Evolutionary conservation across 2,888 invertebrate species (phyloP), one percentile per base, ranked within the genome.

Genomic region (Megastigmus dorsalis): DNA sequence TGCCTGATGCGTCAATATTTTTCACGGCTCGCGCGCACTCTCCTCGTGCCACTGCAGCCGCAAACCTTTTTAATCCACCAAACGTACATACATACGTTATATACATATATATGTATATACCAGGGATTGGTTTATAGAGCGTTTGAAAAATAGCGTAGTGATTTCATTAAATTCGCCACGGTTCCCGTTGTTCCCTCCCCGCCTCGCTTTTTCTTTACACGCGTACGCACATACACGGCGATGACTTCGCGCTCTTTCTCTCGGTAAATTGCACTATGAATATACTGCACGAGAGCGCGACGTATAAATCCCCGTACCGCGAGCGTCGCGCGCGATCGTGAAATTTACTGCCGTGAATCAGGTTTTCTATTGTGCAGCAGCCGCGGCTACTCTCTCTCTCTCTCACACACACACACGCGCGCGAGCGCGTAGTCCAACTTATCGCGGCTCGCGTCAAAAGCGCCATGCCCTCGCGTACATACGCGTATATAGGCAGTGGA

Each of bases 101-200:
- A n/a, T n/a, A n/a, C n/a, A n/a, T n/a, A n/a, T n/a, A n/a, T n/a
- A n/a, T n/a, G n/a, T n/a, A n/a, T n/a, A 20, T 36, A 20, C 41
- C 23, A n/a, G n/a, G 48, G 71, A 71, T 78, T 75, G 62, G 70
- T 76, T 76, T 72, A 72, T 59, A 66, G 66, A 48, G 67, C 73
- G 59, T 81, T 77, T 81, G 79, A 80, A 76, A 77, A 76, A 73
- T 71, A 69, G 77, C 72, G 74, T 41, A 76, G 78, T 79, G 80
- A 83, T 82, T 84, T 81, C 81, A 80, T 81, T 80, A 77, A 81
- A 83, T 84, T 82, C 79, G 79, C 80, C 75, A 75, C 79, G 80
- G 66, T 66, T 75, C 28, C 30, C 59, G 15, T 45, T 26, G 57
- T 59, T 18, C 48, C 23, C 41, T 54, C 55, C 30, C 41, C 23